Percentiles rank a stretch among this genome's conserved stretches.
Conservation (phyloP, 2,113 vertebrate species). For the Nycticebus coucang region DNA sequence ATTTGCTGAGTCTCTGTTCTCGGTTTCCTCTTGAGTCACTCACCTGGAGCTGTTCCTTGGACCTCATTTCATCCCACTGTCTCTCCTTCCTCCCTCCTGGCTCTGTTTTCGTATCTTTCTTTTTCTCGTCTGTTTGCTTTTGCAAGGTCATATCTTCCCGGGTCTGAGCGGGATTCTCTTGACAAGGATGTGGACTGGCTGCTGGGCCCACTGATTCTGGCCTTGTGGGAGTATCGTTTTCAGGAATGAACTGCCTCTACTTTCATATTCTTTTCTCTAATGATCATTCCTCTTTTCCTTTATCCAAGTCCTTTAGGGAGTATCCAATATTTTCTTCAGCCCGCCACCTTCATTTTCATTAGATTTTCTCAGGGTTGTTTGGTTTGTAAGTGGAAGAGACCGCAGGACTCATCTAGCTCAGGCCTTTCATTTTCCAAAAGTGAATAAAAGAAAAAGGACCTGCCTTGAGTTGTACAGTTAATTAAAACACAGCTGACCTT, state of each 20-base stretch:
- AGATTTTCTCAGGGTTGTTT: conserved; percentile 13
- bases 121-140: background rate
- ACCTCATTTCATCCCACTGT: background rate
- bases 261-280: background rate
- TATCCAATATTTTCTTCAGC: background rate
- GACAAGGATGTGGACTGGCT: background rate
- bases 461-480: background rate
- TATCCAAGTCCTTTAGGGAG: background rate
- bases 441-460: background rate
- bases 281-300: background rate
- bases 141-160: background rate
- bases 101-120: background rate
- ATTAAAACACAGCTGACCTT: background rate
- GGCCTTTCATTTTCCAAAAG: conserved; percentile 38
- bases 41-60: background rate
- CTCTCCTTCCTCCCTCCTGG: background rate
- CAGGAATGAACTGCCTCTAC: background rate
- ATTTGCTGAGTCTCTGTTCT: background rate
- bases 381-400: background rate
- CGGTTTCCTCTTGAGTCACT: background rate
- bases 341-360: conserved; percentile 13
- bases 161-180: background rate
- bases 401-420: background rate
- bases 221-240: background rate
- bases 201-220: background rate